A percentile compares a stretch with the other conserved stretches of the same genome.
phyloP scores from a whole-genome alignment of 1,140 invertebrate genomes.

The Cyrtorhinus lividipennis region DNA sequence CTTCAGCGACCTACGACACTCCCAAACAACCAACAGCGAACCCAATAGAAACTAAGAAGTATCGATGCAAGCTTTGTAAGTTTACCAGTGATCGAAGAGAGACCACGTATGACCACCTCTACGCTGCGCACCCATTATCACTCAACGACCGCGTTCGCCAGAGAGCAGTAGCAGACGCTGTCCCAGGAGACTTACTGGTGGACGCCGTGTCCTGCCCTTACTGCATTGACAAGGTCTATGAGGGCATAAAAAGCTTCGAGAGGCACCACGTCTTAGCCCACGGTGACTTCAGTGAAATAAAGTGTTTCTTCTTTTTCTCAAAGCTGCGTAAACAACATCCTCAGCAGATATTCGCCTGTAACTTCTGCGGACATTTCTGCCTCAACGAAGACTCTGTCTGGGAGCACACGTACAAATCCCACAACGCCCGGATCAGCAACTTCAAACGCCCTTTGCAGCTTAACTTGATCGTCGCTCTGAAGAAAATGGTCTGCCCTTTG shows the following conservation, averaged over 20 bases:
- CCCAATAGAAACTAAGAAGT: background rate
- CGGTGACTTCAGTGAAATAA: background rate
- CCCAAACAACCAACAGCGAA: background rate
- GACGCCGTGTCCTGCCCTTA: background rate
- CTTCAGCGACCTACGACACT: background rate
- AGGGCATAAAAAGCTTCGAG: background rate
- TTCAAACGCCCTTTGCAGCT: background rate
- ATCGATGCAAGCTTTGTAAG: background rate
- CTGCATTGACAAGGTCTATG: background rate
- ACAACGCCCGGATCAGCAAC: background rate
- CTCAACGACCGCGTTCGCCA: background rate
- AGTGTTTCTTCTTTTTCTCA: background rate
- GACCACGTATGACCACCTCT: background rate
- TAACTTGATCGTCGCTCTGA: background rate
- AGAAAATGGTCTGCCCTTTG: conserved; percentile 1
- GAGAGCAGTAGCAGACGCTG: background rate
- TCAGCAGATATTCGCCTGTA: background rate
- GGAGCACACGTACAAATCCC: background rate
- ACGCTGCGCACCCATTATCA: background rate
- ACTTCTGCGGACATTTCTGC: background rate
- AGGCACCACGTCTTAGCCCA: background rate
- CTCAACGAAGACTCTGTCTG: background rate
- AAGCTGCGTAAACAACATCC: background rate
- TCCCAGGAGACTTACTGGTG: background rate
- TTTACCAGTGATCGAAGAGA: background rate